Evolutionary conservation across 2,888 invertebrate species (phyloP), one percentile per base, ranked within the genome.

Genomic region (Hydraecia micacea): DNA sequence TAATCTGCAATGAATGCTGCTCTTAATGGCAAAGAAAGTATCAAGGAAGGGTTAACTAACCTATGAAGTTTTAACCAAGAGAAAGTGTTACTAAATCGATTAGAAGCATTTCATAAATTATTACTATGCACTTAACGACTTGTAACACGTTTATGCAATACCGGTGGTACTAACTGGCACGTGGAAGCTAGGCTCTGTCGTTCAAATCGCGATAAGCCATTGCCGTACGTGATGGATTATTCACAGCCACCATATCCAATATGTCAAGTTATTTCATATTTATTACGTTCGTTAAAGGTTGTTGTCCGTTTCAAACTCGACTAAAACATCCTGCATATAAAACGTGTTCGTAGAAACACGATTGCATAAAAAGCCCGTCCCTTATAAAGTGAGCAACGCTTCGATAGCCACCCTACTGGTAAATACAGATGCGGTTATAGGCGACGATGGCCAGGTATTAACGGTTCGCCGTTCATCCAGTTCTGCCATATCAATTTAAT

Each of bases 221-320:
- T 83, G 87, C 89, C 88, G 90, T 93, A 91, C 91, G 91, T 93
- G 93, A 93, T 93, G 91, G 92, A 94, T 95, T 94, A 91, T 92
- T 90, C 89, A 90, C 91, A 87, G 88, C 83, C 88, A 88, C 75
- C 87, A 75, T 81, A 75, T 85, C 72, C 67, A 82, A 77, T 60
- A 80, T 71, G 71, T 87, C 71, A 75, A 79, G 69, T 72, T 78
- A 75, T 80, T 87, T 77, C 62, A 77, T 58, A 77, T 79, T 81
- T 72, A 79, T 81, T 66, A 32, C 39, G 46, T 87, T 79, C 67
- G 75, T 79, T 65, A 88, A 79, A 86, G 82, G 79, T 87, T 80
- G 73, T 72, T 83, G 83, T 71, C 80, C 84, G 69, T 72, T 75
- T 79, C 73, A 71, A 86, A 82, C 75, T 66, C 52, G 25, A 66